A percentile compares a stretch with the other conserved stretches of the same genome.
phyloP scores from a whole-genome alignment of 1,140 invertebrate genomes.

The Drosophila lacertosa region DNA sequence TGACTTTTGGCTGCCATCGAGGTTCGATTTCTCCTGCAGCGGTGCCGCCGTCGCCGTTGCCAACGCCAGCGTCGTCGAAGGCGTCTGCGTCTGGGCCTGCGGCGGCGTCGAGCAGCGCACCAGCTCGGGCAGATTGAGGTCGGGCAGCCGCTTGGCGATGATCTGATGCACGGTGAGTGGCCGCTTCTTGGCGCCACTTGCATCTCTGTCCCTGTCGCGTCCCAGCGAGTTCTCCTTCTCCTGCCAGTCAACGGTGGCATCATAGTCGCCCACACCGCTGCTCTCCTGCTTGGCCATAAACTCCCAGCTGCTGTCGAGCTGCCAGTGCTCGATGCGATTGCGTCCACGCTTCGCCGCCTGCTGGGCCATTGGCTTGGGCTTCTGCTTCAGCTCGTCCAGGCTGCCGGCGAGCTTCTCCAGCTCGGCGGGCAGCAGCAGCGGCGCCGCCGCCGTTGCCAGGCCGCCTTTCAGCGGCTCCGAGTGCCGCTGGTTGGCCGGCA shows the following conservation, averaged over 20 bases:
- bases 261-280: conserved; percentile 48
- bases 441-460: conserved; percentile 17
- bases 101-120: conserved; percentile 71
- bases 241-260: conserved; percentile 63
- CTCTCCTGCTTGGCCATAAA: conserved; percentile 89
- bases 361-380: conserved; percentile 56
- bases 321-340: conserved; percentile 88
- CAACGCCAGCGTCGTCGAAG: neutral
- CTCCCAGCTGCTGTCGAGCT: conserved; percentile 94
- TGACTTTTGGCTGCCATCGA: conserved; percentile 75
- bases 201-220: conserved; percentile 42
- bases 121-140: conserved; percentile 80
- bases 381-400: conserved; percentile 80
- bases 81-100: conserved; percentile 27
- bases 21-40: conserved; percentile 27
- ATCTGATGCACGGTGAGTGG: conserved; percentile 89
- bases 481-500: conserved; percentile 85
- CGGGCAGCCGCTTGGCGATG: conserved; percentile 88
- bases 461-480: conserved; percentile 86
- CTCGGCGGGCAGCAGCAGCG: conserved; percentile 64
- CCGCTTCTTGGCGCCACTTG: conserved; percentile 83
- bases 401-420: conserved; percentile 80
- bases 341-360: conserved; percentile 67
- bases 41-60: conserved; percentile 11
- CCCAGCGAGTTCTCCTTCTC: conserved; percentile 75